phyloP scores from a whole-genome alignment of 2,797 vertebrate species.

The Sciurus carolinensis region DNA sequence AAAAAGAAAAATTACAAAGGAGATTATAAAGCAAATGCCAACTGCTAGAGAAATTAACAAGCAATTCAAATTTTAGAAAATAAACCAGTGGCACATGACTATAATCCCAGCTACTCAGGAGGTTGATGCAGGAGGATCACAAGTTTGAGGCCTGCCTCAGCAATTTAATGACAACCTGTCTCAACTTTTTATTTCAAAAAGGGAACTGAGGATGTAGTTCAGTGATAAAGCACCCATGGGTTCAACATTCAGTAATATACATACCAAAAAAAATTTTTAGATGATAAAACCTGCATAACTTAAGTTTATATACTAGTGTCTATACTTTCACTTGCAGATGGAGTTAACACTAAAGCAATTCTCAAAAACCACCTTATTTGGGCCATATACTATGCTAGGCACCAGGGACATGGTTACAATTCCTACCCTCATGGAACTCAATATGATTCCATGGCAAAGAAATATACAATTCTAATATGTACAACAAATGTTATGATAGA shows the following conservation, averaged over 20 bases:
- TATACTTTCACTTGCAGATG: background rate
- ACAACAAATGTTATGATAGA: background rate
- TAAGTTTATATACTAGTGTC: background rate
- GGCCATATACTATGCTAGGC: background rate
- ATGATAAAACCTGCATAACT: background rate
- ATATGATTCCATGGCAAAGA: constrained; percentile 25
- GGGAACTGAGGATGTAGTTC: too few species aligned
- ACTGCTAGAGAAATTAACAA: background rate
- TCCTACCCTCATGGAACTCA: background rate
- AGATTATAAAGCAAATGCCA: constrained; percentile 22
- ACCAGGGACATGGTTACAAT: background rate
- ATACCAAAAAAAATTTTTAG: background rate
- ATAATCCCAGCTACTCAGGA: too few species aligned
- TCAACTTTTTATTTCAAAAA: too few species aligned
- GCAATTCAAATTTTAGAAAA: background rate
- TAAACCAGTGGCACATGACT: too few species aligned
- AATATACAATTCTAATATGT: background rate
- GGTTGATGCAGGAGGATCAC: too few species aligned
- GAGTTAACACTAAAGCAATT: background rate
- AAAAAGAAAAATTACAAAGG: background rate
- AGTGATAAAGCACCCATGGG: too few species aligned
- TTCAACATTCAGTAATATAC: too few species aligned
- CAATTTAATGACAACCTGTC: too few species aligned
- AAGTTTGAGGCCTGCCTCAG: too few species aligned
- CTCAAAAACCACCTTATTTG: constrained; percentile 22